Conservation (phyloP, 2,888 invertebrate species). For the Drymonia ruficornis region DNA sequence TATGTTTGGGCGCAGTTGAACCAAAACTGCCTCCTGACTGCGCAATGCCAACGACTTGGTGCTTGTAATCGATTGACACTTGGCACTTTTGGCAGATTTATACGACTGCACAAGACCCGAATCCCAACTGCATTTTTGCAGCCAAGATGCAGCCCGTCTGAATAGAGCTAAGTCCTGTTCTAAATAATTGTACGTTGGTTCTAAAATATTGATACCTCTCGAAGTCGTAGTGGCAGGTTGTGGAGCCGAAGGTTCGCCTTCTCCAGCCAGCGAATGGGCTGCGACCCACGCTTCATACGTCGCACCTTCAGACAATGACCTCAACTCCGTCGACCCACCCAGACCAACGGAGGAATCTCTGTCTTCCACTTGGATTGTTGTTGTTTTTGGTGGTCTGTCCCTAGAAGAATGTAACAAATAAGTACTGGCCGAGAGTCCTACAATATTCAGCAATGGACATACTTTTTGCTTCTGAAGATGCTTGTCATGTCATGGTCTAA, state of each 20-base stretch:
- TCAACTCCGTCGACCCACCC: slow-evolving; percentile 86
- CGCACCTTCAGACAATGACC: slow-evolving; percentile 89
- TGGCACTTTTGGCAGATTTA: no score
- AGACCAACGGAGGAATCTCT: slow-evolving; percentile 68
- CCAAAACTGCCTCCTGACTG: no score
- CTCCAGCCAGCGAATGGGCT: slow-evolving; percentile 92
- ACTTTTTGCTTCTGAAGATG: slow-evolving; percentile 1
- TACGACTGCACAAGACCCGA: no score
- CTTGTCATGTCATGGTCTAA: neutral
- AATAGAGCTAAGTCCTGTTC: no score
- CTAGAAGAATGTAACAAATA: slow-evolving; percentile 39
- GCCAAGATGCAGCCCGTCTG: no score
- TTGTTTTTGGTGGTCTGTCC: slow-evolving; percentile 76
- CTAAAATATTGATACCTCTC: slow-evolving; percentile 78
- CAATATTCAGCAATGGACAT: no score
- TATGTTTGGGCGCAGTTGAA: no score
- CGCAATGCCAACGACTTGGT: no score
- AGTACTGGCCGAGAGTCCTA: no score
- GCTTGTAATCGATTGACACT: no score
- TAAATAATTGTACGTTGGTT: no score
- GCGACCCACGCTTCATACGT: slow-evolving; percentile 95
- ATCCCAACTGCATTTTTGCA: no score
- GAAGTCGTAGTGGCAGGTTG: slow-evolving; percentile 90
- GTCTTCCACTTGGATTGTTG: slow-evolving; percentile 74
- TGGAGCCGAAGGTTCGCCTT: slow-evolving; percentile 91